Conservation (phyloP, 2,113 vertebrate genomes). For the Salvelinus namaycush region DNA sequence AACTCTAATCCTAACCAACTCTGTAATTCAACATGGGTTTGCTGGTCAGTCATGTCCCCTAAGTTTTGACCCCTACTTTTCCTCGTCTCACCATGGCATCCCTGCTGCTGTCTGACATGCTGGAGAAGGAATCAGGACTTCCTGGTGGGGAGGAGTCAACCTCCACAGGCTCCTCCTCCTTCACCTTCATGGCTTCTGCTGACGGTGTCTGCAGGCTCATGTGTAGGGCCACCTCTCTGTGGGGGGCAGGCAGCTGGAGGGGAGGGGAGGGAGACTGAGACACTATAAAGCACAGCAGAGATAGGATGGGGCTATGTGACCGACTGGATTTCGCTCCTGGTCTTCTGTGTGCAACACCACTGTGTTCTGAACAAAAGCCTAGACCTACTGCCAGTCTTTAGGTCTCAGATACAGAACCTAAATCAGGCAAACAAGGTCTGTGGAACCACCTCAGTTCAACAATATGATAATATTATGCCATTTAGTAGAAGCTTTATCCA, state of each 20-base stretch:
- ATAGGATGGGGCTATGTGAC: no score
- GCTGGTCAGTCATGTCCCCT: background rate
- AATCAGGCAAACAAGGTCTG: no score
- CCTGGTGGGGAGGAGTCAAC: conserved; percentile 88
- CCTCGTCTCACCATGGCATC: conserved; percentile 52
- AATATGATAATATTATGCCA: no score
- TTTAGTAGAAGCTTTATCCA: no score
- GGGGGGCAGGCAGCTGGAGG: conserved; percentile 61
- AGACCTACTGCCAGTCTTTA: no score
- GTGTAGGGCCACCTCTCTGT: conserved; percentile 83
- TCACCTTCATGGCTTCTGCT: conserved; percentile 81
- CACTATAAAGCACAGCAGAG: no score
- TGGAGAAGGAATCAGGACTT: conserved; percentile 82
- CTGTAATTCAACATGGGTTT: no score
- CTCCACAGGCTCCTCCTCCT: conserved; percentile 88
- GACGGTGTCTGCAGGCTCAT: conserved; percentile 89
- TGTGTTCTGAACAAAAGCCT: no score
- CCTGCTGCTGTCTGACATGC: conserved; percentile 61
- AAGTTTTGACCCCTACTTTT: conserved; percentile 52
- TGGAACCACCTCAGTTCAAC: no score
- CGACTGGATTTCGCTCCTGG: no score
- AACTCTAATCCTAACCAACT: background rate
- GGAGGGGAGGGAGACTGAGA: background rate
- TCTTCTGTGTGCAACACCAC: no score
- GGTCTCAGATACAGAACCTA: no score